Evolutionary conservation across 2,113 vertebrate species (phyloP).

Genomic region (Phylloscopus trochilus): DNA sequence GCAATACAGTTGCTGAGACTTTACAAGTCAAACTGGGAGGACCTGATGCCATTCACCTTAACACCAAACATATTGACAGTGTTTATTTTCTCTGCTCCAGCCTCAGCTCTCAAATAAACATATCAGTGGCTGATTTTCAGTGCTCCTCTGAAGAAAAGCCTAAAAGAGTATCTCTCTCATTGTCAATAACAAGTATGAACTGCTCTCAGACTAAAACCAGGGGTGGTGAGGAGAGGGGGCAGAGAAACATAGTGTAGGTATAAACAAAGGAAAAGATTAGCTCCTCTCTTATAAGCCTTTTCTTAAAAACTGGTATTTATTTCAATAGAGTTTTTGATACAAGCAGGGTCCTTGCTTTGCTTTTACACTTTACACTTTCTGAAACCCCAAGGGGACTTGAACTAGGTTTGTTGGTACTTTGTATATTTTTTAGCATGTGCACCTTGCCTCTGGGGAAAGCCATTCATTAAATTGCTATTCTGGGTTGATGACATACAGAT

Average conservation of each 20-base stretch:
- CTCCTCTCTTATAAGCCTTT: not conserved
- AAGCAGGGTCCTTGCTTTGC: not conserved
- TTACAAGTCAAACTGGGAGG: conserved; percentile 68
- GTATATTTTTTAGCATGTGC: conserved; percentile 22
- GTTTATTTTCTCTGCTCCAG: conserved; percentile 79
- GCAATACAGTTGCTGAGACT: conserved; percentile 66
- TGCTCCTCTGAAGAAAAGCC: conserved; percentile 47
- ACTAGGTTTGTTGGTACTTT: not conserved
- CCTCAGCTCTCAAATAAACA: conserved; percentile 73
- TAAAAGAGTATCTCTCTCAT: conserved; percentile 18
- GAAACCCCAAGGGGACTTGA: not conserved
- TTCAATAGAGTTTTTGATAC: not conserved
- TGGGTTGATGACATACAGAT: conserved; percentile 47
- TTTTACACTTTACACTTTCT: not conserved
- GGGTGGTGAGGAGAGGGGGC: too few relatives aligned
- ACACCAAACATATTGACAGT: conserved; percentile 72
- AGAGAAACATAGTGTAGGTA: not conserved
- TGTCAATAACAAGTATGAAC: conserved; percentile 40
- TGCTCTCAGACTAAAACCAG: not conserved
- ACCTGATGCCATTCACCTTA: conserved; percentile 65
- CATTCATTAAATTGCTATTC: conserved; percentile 47
- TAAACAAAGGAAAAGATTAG: not conserved
- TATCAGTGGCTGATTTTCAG: conserved; percentile 57
- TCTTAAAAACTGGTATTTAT: not conserved
- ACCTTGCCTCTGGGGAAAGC: conserved; percentile 41